Base-by-base conservation (phyloP, 2,888 invertebrate species). In the Resseliella maxima region DNA sequence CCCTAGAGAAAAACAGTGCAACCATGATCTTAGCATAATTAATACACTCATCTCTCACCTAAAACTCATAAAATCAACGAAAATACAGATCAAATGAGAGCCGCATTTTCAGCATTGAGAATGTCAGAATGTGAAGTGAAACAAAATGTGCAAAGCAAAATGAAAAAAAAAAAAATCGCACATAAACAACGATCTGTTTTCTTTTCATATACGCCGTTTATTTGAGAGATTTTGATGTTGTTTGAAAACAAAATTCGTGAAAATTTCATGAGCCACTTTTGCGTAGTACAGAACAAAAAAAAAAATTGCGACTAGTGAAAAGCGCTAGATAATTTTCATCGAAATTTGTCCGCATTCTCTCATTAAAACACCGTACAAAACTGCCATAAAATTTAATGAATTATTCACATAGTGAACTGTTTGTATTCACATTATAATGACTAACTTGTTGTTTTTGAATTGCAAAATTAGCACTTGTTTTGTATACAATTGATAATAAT, bases 351-450 rank as follows among this genome's bases (percentile, higher is more conserved):
- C 6, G 12, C 12, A 41, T 41, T 41, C 5, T 41, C 6, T 18
- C 18, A 50, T 12, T 2, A 5, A 2, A 59, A 59, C 59, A 59
- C 24, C 59, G 24, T 24, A 59, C 59, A 24, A 12, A 59, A 3
- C 21, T 59, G 27, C 72, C 35, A 72, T 72, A 72, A 27, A 72
- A 72, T 72, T 72, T 72, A 72, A 72, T 72, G 72, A 72, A 72
- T 72, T 12, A 72, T 72, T 31, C 72, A 31, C 72, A 72, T 72
- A 31, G 72, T 31, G 72, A 72, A 72, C 35, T 27, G 27, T 2
- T n/a, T 2, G 12, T 35, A 15, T 18, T 50, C 18, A 18, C 72
- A 72, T 72, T 72, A n/a, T n/a, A 72, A 31, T 31, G 27, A 31
- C 31, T 15, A 18, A 59, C 59, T 59, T n/a, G 59, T 72, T 10